phyloP scores from a whole-genome alignment of 2,113 vertebrate species.

The Loxodonta africana region DNA sequence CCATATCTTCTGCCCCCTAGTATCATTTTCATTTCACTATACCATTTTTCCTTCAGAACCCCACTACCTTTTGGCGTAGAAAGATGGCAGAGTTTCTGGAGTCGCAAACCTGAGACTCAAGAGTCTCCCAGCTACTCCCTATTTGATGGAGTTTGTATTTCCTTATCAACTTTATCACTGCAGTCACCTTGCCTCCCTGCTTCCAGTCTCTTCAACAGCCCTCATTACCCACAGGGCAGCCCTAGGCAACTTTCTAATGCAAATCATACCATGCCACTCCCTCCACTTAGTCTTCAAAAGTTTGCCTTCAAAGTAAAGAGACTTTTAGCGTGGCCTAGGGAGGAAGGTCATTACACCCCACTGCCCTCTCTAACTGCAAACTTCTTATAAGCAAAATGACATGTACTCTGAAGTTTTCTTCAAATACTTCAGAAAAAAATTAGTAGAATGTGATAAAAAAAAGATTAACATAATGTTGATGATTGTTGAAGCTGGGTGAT shows the following conservation, averaged over 20 bases:
- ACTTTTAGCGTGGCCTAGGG: background rate
- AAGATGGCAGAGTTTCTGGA: background rate
- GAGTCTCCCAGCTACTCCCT: background rate
- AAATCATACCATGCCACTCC: background rate
- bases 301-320: background rate
- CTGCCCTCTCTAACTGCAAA: background rate
- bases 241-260: background rate
- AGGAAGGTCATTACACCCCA: too few species aligned
- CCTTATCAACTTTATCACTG: background rate
- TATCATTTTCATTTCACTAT: background rate
- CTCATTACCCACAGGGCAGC: background rate
- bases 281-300: background rate
- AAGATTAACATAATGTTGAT: background rate
- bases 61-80: accelerated
- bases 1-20: background rate
- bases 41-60: background rate
- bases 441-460: background rate
- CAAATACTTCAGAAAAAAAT: conserved; percentile 6
- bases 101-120: background rate
- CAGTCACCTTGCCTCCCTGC: too few species aligned
- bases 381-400: background rate
- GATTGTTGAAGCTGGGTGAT: background rate
- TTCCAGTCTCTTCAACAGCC: background rate
- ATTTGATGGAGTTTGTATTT: background rate
- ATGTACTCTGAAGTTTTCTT: background rate